Evolutionary conservation across 1,140 invertebrate species (phyloP).

Genomic region (Ips typographus): DNA sequence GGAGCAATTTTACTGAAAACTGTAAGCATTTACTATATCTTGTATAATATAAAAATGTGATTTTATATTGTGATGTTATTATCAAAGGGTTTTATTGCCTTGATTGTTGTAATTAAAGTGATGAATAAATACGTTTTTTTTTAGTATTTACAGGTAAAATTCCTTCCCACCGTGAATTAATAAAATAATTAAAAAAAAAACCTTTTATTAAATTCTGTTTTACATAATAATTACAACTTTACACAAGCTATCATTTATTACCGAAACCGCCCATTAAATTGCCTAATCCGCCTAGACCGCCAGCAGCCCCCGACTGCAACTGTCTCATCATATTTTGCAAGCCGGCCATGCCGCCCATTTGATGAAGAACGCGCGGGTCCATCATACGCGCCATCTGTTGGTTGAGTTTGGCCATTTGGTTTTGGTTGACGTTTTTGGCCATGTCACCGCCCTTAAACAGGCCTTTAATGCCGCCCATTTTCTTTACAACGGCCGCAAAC

Average conservation of each 20-base stretch:
- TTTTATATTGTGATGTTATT: conserved; percentile 48
- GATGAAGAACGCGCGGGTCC: conserved; percentile 94
- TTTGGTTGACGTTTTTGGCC: conserved; percentile 97
- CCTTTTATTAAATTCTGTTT: neutral
- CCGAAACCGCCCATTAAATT: conserved; percentile 78
- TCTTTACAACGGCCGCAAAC: conserved; percentile 99
- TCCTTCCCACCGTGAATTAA: no score
- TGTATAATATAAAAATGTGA: conserved; percentile 42
- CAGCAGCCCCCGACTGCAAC: conserved; percentile 85
- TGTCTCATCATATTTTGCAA: conserved; percentile 98
- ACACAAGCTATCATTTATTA: conserved; percentile 36
- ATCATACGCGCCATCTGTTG: conserved; percentile 99
- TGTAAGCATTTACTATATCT: conserved; percentile 31
- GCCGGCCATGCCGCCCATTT: conserved; percentile 91
- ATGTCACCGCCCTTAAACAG: conserved; percentile 98
- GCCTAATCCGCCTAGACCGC: conserved; percentile 67
- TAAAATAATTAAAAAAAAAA: no score
- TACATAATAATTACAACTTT: no score
- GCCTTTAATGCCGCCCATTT: conserved; percentile 99
- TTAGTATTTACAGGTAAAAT: neutral
- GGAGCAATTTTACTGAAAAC: conserved; percentile 41
- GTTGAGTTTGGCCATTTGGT: conserved; percentile 98
- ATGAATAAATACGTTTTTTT: conserved; percentile 23
- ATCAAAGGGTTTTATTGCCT: conserved; percentile 39
- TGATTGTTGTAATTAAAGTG: conserved; percentile 31